phyloP scores from a whole-genome alignment of 2,113 vertebrate genomes.

The Ophiodon elongatus region DNA sequence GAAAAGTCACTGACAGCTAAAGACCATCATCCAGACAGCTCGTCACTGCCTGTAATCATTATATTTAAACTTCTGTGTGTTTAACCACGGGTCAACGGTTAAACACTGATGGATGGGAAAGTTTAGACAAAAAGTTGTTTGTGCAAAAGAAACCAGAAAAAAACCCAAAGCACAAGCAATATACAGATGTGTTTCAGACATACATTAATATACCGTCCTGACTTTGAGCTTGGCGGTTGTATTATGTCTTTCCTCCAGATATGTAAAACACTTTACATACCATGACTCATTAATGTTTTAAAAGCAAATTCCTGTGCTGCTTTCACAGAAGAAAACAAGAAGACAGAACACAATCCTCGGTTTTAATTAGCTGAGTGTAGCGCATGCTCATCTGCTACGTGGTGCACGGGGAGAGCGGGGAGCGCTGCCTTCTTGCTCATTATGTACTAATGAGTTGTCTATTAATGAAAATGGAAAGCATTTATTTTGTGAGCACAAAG shows the following conservation, averaged over 20 bases:
- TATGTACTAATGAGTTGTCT: conserved; percentile 87
- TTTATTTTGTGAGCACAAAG: conserved; percentile 86
- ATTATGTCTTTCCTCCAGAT: conserved; percentile 15
- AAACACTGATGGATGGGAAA: neutral
- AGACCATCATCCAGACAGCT: conserved; percentile 12
- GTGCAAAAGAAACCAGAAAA: neutral
- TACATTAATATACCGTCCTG: neutral
- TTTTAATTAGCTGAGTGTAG: conserved; percentile 78
- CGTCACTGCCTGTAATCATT: conserved; percentile 22
- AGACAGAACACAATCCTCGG: conserved; percentile 47
- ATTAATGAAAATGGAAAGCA: conserved; percentile 89
- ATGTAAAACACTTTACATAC: conserved; percentile 44
- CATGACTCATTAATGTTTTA: conserved; percentile 54
- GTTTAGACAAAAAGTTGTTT: neutral
- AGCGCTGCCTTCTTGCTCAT: conserved; percentile 80
- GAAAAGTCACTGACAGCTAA: conserved; percentile 33
- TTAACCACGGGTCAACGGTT: neutral
- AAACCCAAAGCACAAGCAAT: neutral
- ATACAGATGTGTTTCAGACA: neutral
- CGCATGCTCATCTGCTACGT: conserved; percentile 68
- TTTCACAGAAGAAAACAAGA: conserved; percentile 42
- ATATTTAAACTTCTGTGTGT: conserved; percentile 10
- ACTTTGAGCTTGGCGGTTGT: neutral
- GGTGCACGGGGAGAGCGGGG: conserved; percentile 64
- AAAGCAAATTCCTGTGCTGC: conserved; percentile 33